phyloP scores from a whole-genome alignment of 37 sponge, comb jelly and placozoan genomes.

The Cladorhizidae sp. region DNA sequence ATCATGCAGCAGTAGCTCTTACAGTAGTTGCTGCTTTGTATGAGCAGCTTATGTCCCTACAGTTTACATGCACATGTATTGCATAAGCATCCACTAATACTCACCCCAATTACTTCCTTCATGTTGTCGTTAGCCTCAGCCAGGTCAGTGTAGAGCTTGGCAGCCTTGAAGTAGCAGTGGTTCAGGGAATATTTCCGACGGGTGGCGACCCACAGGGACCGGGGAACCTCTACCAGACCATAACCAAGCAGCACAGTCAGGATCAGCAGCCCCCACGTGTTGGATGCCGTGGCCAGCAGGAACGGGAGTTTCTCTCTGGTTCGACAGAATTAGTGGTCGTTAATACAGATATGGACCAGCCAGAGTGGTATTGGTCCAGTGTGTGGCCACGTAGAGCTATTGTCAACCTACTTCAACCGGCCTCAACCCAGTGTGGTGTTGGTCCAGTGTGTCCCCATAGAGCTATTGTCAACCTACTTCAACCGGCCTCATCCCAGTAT shows the following conservation, averaged over 20 bases:
- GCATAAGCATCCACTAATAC: background rate
- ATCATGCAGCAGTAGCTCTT: no score
- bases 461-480: no score
- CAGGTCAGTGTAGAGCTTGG: constrained; percentile 86
- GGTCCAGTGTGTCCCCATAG: no score
- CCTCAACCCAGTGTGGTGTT: no score
- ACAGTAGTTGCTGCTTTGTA: background rate
- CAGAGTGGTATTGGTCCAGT: no score
- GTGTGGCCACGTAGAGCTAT: no score
- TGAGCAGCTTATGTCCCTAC: background rate
- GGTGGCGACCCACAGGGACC: constrained; percentile 64
- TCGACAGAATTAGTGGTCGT: no score
- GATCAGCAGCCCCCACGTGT: constrained; percentile 97
- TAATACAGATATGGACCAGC: no score
- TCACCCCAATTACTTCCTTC: constrained; percentile 71
- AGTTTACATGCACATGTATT: background rate
- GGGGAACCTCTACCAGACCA: constrained; percentile 93
- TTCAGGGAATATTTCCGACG: constrained; percentile 57
- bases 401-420: no score
- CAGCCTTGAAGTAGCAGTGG: constrained; percentile 85
- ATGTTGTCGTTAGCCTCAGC: constrained; percentile 81
- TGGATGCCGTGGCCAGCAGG: constrained; percentile 85
- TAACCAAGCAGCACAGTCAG: constrained; percentile 93
- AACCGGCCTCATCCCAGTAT: no score
- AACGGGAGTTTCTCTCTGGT: constrained; percentile 61